A percentile compares a stretch with the other conserved stretches of the same genome.
phyloP scores from a whole-genome alignment of 2,797 vertebrate genomes.

The Phataginus tetradactyla region DNA sequence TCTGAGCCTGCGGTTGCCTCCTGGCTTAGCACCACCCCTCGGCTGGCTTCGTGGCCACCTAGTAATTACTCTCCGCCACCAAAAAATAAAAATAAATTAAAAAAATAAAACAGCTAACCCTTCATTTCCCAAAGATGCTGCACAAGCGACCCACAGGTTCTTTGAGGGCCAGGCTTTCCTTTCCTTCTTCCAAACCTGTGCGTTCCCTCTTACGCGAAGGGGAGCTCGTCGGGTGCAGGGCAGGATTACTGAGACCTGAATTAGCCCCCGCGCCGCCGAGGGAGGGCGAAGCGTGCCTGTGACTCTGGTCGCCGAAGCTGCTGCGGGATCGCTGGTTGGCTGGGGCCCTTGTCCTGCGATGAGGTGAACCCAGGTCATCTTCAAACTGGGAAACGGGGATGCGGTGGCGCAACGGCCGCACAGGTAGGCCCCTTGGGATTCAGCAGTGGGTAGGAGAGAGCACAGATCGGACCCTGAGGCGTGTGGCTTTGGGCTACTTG shows the following conservation, averaged over 20 bases:
- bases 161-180: neutral
- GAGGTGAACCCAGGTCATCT: no score
- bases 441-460: neutral
- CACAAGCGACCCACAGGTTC: neutral
- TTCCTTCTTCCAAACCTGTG: neutral
- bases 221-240: neutral
- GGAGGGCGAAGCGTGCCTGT: neutral
- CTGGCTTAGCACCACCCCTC: constrained; percentile 32
- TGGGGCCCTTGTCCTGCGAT: no score
- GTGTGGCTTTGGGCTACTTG: neutral
- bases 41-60: constrained; percentile 17
- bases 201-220: neutral
- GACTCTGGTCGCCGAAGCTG: no score
- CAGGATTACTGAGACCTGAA: neutral
- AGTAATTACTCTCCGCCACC: constrained; percentile 17
- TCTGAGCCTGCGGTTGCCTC: constrained; percentile 3
- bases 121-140: neutral
- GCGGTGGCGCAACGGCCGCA: neutral
- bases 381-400: neutral
- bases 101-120: neutral
- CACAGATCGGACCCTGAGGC: neutral
- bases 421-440: neutral
- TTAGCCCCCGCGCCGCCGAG: neutral
- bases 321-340: no score
- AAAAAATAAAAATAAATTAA: neutral